These are phyloP conservation scores for Priocnemis perturbator DNA, from an alignment of 2,888 invertebrate genomes.

Conservation along the genomic window DNA sequence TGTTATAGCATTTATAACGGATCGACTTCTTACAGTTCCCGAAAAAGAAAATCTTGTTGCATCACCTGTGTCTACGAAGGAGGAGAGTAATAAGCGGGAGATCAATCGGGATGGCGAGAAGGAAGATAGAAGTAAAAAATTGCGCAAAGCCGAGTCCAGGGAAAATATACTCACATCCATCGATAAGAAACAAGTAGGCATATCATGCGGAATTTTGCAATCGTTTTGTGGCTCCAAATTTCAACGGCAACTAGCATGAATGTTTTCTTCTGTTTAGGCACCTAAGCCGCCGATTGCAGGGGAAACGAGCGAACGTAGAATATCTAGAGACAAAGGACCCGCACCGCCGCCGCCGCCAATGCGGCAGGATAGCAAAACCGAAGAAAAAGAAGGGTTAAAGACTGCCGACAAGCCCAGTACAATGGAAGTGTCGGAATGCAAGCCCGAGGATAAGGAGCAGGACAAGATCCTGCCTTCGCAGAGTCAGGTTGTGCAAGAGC, in stretches of 20 bases:
- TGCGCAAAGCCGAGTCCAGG: conserved; percentile 73
- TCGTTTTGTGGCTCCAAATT: not conserved
- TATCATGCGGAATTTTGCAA: not conserved
- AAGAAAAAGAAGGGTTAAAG: conserved; percentile 61
- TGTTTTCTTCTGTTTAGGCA: conserved; percentile 74
- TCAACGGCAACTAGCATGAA: not conserved
- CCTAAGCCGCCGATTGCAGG: conserved; percentile 79
- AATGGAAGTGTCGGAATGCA: conserved; percentile 53
- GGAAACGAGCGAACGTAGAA: conserved; percentile 77
- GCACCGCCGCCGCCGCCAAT: conserved; percentile 83
- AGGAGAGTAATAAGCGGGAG: conserved; percentile 73
- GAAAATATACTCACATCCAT: conserved; percentile 68
- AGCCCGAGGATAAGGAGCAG: conserved; percentile 39
- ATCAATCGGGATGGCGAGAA: conserved; percentile 72
- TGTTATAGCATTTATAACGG: conserved; percentile 10
- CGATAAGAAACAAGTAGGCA: conserved; percentile 71
- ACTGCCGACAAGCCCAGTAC: conserved; percentile 46
- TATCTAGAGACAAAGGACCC: conserved; percentile 85
- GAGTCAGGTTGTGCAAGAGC: conserved; percentile 38
- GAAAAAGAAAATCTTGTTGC: conserved; percentile 73
- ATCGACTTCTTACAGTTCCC: conserved; percentile 67
- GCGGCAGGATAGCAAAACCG: conserved; percentile 62
- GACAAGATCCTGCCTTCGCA: conserved; percentile 32
- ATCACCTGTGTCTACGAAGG: conserved; percentile 69
- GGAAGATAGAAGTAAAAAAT: conserved; percentile 72